Evolutionary conservation across 1,140 invertebrate genomes (phyloP), one percentile per base, ranked within the genome.

Genomic region (Pinna nobilis): DNA sequence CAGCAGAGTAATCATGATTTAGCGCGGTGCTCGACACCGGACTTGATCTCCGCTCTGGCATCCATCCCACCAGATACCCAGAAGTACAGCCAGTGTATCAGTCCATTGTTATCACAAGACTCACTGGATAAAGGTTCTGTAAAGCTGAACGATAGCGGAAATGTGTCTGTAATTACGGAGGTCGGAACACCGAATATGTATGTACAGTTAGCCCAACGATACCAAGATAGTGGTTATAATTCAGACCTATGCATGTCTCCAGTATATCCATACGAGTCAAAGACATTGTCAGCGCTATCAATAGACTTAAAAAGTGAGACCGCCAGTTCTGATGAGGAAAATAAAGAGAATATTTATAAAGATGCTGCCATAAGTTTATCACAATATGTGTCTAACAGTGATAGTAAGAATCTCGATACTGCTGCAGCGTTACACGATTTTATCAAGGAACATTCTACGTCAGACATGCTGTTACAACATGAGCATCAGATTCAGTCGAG

Each of bases 221-320:
- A 61, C 39, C 79, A 81, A 15, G 79, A 81, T 61, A 81, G 79
- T 78, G 79, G 79, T 25, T 81, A 81, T 70, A 78, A 61, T 49
- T 81, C 79, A 9, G 79, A 81, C 41, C 32, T 78, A 15, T 60
- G 47, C 18, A 73, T 65, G 41, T 81, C 79, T 11, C 79, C 79
- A 0, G 68, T 78, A 18, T 75, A 75, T 75, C 73, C 73, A 18
- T 64, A 70, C 39, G 60, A 75, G 55, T 78, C 39, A 33, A 76
- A 64, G 47, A 37, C 23, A 2, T 32, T 20, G 28, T 33, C 20
- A 47, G 23, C 20, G 18, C 18, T 37, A 44, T 41, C n/a, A 7
- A 20, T 20, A 25, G 59, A 61, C 3, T 5, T 61, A 25, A 57
- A 37, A 33, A 2, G 20, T 20, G 35, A 59, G 55, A 32, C n/a